Conservation (phyloP, 2,888 invertebrate genomes). For the Masnerella sp. region DNA sequence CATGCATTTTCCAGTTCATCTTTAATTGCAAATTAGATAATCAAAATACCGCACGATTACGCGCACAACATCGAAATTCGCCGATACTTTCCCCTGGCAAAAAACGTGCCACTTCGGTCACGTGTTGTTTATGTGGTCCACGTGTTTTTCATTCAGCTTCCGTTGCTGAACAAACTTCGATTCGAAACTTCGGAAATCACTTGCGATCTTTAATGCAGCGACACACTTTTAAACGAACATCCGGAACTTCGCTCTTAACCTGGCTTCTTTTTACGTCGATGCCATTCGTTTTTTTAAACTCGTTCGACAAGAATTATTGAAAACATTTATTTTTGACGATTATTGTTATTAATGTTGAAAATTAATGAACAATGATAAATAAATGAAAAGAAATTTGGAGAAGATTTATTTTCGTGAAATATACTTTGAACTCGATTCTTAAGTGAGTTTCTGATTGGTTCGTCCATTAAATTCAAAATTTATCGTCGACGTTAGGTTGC, state of each 20-base stretch:
- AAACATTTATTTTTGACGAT: background rate
- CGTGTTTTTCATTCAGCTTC: conserved; percentile 42
- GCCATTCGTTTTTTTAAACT: background rate
- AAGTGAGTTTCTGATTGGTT: background rate
- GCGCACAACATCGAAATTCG: conserved; percentile 19
- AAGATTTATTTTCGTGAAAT: too few species aligned
- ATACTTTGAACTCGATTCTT: too few species aligned
- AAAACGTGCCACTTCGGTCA: conserved; percentile 38
- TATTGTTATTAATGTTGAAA: background rate
- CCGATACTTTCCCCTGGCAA: conserved; percentile 33
- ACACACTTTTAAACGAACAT: conserved; percentile 12
- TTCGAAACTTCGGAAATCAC: conserved; percentile 15
- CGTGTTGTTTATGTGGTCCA: conserved; percentile 32
- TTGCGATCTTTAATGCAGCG: conserved; percentile 15
- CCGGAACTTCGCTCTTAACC: too few species aligned
- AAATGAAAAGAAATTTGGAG: too few species aligned
- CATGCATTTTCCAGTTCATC: too few species aligned
- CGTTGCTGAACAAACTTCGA: background rate
- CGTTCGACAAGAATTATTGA: background rate
- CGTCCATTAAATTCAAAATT: conserved; percentile 9
- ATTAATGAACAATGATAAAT: too few species aligned
- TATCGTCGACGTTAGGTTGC: conserved; percentile 2
- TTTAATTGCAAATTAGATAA: conserved; percentile 1
- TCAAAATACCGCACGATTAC: conserved; percentile 9
- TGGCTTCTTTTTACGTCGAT: too few species aligned